phyloP scores from a whole-genome alignment of 2,888 invertebrate genomes.

The Dioctria rufipes region DNA sequence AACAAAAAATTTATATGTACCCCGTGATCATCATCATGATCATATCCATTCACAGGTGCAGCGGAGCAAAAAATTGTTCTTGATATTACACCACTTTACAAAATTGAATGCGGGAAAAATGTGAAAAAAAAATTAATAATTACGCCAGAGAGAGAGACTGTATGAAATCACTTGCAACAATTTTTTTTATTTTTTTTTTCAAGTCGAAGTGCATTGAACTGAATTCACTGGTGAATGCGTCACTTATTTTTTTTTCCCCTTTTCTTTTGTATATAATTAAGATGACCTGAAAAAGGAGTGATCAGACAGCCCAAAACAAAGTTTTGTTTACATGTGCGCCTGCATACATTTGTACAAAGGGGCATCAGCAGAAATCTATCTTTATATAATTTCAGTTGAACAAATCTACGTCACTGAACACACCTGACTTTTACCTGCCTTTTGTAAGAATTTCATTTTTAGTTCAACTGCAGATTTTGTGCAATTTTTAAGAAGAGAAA shows the following conservation, averaged over 20 bases:
- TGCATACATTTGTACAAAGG: slow-evolving; percentile 13
- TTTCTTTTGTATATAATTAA: slow-evolving; percentile 29
- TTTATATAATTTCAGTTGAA: slow-evolving; percentile 36
- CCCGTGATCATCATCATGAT: neutral
- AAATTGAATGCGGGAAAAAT: neutral
- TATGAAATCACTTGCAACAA: slow-evolving; percentile 11
- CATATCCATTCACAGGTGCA: neutral
- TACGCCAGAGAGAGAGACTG: neutral
- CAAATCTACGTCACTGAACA: slow-evolving; percentile 31
- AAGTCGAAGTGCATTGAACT: slow-evolving; percentile 36
- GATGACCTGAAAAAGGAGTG: slow-evolving; percentile 37
- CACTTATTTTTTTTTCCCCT: slow-evolving; percentile 2
- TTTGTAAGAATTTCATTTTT: slow-evolving; percentile 16
- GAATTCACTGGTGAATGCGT: slow-evolving; percentile 19
- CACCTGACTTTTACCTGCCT: neutral
- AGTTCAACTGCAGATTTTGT: slow-evolving; percentile 7
- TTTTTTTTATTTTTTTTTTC: neutral
- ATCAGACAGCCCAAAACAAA: slow-evolving; percentile 50
- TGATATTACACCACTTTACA: neutral
- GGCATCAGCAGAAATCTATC: slow-evolving; percentile 15
- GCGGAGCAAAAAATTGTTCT: neutral
- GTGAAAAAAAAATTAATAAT: neutral
- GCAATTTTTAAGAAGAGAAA: neutral
- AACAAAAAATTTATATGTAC: no score
- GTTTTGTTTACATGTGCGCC: slow-evolving; percentile 21